Percentiles rank a stretch among this genome's conserved stretches.
These are phyloP conservation scores for Phenacoccus solenopsis DNA, from an alignment of 1,140 invertebrate species.

Conservation along the genomic window DNA sequence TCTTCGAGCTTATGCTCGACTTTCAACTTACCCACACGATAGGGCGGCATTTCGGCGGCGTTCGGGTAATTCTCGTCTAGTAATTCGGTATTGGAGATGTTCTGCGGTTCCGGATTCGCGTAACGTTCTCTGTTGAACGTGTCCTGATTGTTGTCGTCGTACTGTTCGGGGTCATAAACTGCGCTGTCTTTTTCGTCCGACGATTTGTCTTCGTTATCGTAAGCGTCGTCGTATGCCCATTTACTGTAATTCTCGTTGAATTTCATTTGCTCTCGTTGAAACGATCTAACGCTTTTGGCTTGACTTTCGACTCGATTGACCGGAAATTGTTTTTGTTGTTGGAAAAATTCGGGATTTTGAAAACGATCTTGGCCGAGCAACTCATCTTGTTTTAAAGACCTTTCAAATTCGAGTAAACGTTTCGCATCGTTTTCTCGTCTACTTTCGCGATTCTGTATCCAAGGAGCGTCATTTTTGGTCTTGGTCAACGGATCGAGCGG, in stretches of 20 bases:
- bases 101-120: background rate
- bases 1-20: background rate
- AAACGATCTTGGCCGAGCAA: background rate
- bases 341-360: background rate
- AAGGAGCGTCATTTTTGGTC: background rate
- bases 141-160: background rate
- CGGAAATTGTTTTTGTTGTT: no score
- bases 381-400: background rate
- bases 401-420: background rate
- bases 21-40: background rate
- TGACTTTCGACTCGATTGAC: background rate
- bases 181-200: background rate
- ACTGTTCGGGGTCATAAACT: background rate
- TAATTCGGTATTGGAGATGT: background rate
- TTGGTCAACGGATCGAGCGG: background rate
- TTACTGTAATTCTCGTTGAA: background rate
- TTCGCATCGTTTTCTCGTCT: background rate
- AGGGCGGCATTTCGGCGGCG: background rate
- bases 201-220: background rate
- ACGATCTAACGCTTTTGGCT: background rate
- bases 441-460: background rate
- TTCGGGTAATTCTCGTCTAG: conserved; percentile 1
- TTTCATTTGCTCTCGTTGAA: background rate
- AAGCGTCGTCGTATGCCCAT: background rate
- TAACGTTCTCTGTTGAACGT: background rate